These are phyloP conservation scores for Myotis pilosus DNA, from an alignment of 2,797 vertebrate genomes.

Conservation along the genomic window DNA sequence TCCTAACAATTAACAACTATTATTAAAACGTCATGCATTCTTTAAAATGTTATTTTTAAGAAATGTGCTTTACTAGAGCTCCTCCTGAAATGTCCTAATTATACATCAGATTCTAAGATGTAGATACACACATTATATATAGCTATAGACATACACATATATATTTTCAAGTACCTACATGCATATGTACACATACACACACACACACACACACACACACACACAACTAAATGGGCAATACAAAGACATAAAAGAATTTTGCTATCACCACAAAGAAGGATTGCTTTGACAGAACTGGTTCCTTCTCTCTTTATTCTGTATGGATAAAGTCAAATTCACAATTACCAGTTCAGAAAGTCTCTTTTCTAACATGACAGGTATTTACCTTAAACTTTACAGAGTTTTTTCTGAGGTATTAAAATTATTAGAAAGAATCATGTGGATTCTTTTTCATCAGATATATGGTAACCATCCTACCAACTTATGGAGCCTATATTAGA, in stretches of 20 bases:
- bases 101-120: not conserved
- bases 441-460: not conserved
- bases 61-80: not conserved
- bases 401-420: not conserved
- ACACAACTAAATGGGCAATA: not conserved
- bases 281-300: not conserved
- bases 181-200: not conserved
- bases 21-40: not conserved
- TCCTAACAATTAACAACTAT: not conserved
- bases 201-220: not conserved
- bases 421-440: not conserved
- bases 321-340: not conserved
- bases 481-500: not conserved
- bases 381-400: not conserved
- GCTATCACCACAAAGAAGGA: not conserved
- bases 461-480: not conserved
- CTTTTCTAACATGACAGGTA: not conserved
- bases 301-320: not conserved
- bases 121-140: not conserved
- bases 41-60: conserved; percentile 10
- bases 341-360: not conserved
- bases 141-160: not conserved
- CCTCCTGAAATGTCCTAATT: not conserved
- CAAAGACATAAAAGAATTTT: not conserved
- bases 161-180: not conserved